Evolutionary conservation across 35 echinoderm and acorn worm genomes (phyloP).

Genomic region (Chiridota heheva): DNA sequence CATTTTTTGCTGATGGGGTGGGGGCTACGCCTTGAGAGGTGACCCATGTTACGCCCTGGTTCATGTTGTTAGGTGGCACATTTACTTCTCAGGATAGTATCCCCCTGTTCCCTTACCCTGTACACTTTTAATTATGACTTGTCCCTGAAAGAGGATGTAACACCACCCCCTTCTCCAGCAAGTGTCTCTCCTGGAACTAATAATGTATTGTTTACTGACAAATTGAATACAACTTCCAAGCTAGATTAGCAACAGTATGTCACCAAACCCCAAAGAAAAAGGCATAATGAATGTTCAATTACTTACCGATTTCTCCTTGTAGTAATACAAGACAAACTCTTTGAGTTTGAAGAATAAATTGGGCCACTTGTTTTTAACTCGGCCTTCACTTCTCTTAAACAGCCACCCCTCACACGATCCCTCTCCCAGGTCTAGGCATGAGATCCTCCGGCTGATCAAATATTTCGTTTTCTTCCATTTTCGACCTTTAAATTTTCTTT

Average conservation of each 20-base stretch:
- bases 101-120: too few relatives aligned
- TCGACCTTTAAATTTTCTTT: constrained; percentile 29
- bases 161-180: too few relatives aligned
- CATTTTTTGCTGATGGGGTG: too few relatives aligned
- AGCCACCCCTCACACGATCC: constrained; percentile 54
- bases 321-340: constrained; percentile 46
- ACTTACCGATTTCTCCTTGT: constrained; percentile 34
- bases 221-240: neutral
- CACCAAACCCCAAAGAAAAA: neutral
- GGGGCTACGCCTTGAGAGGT: too few relatives aligned
- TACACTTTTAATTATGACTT: too few relatives aligned
- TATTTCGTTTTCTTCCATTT: neutral
- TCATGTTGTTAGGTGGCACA: too few relatives aligned
- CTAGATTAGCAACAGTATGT: neutral
- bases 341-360: constrained; percentile 38
- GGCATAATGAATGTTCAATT: neutral
- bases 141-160: too few relatives aligned
- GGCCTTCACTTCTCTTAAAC: constrained; percentile 21
- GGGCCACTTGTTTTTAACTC: constrained; percentile 6
- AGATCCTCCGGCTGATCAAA: constrained; percentile 23
- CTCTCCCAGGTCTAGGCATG: constrained; percentile 36
- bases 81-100: too few relatives aligned
- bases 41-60: too few relatives aligned
- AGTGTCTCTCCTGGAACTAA: too few relatives aligned
- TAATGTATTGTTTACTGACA: too few relatives aligned